Evolutionary conservation across 1,140 invertebrate genomes (phyloP), one percentile per base, ranked within the genome.

Genomic region (Lepidurus couesii): DNA sequence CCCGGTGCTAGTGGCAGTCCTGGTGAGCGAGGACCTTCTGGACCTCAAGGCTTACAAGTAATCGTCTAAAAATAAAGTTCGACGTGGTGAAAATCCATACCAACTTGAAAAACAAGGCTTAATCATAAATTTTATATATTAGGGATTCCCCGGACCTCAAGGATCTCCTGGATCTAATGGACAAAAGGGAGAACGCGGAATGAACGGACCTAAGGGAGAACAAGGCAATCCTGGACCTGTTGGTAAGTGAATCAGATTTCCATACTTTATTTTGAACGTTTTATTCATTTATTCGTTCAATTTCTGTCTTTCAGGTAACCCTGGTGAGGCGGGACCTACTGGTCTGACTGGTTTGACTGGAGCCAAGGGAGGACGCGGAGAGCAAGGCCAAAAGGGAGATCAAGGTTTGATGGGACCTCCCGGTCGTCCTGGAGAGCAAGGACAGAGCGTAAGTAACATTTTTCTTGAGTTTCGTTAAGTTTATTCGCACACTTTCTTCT

Each of bases 301-400:
- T 11, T 21, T 1, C 53, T 7, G 6, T 65, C n/a, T n/a, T 16
- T 44, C 24, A 89, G 83, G 83, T 78, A 83, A 82, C 81, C 84
- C 86, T 34, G 90, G 90, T 47, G 84, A 87, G 79, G 83, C 86
- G 81, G 93, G 93, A 53, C 83, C 89, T 13, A 88, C 88, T 44
- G 93, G 93, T 21, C 83, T 89, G 65, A 85, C 86, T 26, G 90
- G 90, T 77, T 81, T 87, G 43, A 83, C 87, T 21, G 94, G 94
- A 75, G 86, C 90, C 13, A 94, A 94, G 83, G 92, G 92, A 65
- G 74, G 13, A 43, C 85, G 92, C 81, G 94, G 94, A 73, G 91
- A 93, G 84, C 83, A 89, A 65, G 94, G 94, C 78, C 83, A 85
- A 53, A 88, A 92, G 83, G 93, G 94, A 77, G 92, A 95, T 82